phyloP scores from a whole-genome alignment of 1,140 invertebrate genomes.

The Neodiprion virginianus region DNA sequence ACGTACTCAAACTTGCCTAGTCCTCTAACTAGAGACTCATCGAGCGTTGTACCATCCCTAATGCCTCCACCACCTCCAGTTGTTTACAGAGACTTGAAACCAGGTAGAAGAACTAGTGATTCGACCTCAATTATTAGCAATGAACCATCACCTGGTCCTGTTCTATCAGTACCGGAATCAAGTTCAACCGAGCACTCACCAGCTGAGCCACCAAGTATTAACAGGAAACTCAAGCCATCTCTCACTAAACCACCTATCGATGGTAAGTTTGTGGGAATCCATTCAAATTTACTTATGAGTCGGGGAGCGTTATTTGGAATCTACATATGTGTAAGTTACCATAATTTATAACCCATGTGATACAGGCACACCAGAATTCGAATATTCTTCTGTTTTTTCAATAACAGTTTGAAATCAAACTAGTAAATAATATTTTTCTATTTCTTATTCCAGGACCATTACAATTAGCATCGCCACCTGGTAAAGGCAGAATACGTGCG shows the following conservation, averaged over 20 bases:
- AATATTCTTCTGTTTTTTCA: background rate
- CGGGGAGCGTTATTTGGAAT: too few species aligned
- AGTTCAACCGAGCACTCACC: constrained; percentile 56
- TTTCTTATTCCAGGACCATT: constrained; percentile 40
- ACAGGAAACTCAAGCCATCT: constrained; percentile 65
- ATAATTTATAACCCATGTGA: too few species aligned
- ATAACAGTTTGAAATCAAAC: background rate
- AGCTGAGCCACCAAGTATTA: constrained; percentile 62
- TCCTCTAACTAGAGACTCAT: constrained; percentile 57
- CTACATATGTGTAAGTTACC: background rate
- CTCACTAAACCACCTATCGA: constrained; percentile 48
- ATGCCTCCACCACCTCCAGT: constrained; percentile 69
- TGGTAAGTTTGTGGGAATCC: constrained; percentile 32
- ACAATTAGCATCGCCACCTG: constrained; percentile 57
- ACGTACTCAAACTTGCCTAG: constrained; percentile 68
- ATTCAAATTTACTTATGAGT: background rate
- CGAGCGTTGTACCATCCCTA: constrained; percentile 40
- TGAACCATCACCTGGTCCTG: constrained; percentile 57
- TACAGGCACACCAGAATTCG: constrained; percentile 8
- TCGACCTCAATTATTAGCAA: constrained; percentile 59
- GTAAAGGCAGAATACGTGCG: constrained; percentile 56
- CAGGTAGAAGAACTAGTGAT: constrained; percentile 69
- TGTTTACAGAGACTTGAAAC: constrained; percentile 82
- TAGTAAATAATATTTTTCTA: background rate
- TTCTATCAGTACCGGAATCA: constrained; percentile 36